These are phyloP conservation scores for Strigamia maritima DNA, from an alignment of 2,888 invertebrate species.

Conservation along the genomic window DNA sequence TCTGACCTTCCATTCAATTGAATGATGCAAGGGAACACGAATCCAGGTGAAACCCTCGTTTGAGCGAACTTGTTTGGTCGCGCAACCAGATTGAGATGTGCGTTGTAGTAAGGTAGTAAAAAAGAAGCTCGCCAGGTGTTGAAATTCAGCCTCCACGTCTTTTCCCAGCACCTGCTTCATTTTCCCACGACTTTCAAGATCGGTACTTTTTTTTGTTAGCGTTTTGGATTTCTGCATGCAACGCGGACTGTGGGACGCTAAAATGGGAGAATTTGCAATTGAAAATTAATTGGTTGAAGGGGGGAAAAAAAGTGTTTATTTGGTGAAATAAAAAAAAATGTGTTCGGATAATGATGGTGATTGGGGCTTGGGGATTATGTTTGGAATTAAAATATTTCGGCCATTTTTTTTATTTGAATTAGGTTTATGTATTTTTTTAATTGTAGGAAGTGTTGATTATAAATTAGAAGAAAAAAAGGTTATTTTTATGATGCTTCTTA, in stretches of 20 bases:
- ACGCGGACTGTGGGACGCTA: not conserved
- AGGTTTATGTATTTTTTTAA: too few relatives aligned
- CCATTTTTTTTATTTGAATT: too few relatives aligned
- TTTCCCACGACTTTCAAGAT: conserved; percentile 7
- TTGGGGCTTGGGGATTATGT: not conserved
- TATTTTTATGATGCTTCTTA: too few relatives aligned
- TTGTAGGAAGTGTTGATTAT: too few relatives aligned
- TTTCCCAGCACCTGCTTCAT: conserved; percentile 12
- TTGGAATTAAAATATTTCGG: too few relatives aligned
- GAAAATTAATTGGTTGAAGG: not conserved
- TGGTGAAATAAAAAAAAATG: not conserved
- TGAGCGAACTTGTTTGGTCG: not conserved
- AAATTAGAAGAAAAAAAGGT: too few relatives aligned
- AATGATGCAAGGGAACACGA: conserved; percentile 10
- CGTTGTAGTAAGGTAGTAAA: not conserved
- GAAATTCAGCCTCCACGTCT: conserved; percentile 5
- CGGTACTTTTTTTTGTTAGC: not conserved
- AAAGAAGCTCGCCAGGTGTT: conserved; percentile 11
- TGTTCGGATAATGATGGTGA: not conserved
- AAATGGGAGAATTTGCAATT: not conserved
- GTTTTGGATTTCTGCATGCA: not conserved
- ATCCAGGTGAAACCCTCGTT: conserved; percentile 2
- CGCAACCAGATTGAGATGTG: not conserved
- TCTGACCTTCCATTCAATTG: conserved; percentile 5
- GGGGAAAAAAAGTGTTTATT: not conserved